Evolutionary conservation across 2,888 invertebrate genomes (phyloP).

Genomic region (Drosophila hamatofila): DNA sequence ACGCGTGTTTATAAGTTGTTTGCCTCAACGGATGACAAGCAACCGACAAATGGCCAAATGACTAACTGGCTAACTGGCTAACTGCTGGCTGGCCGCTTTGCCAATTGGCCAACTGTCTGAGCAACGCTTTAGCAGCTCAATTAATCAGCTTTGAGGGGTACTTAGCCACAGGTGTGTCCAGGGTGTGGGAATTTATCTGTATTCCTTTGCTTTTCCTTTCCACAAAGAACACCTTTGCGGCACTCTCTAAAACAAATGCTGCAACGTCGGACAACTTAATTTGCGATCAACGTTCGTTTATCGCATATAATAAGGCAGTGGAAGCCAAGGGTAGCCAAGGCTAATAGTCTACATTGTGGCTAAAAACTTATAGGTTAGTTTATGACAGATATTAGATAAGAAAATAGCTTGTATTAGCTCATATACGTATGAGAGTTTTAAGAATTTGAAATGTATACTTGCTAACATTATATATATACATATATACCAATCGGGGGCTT

Average conservation of each 20-base stretch:
- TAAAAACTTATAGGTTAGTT: not conserved
- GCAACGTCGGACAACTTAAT: constrained; percentile 33
- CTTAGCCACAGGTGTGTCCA: constrained; percentile 59
- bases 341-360: not conserved
- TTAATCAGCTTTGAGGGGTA: constrained; percentile 68
- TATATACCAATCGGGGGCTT: no score
- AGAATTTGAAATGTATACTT: no score
- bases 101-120: constrained; percentile 42
- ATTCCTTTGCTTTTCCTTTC: constrained; percentile 1
- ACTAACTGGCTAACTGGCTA: constrained; percentile 27
- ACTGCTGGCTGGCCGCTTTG: constrained; percentile 16
- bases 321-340: not conserved
- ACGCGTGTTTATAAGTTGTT: constrained; percentile 62
- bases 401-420: no score
- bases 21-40: constrained; percentile 60
- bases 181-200: constrained; percentile 56
- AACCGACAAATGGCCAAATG: constrained; percentile 26
- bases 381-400: not conserved
- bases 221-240: constrained; percentile 11
- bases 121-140: constrained; percentile 70
- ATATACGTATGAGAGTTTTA: no score
- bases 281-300: constrained; percentile 25
- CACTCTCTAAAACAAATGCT: constrained; percentile 22
- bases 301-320: not conserved
- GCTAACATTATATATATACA: no score